Conservation (phyloP, 1,140 invertebrate species). For the Sinella curviseta region DNA sequence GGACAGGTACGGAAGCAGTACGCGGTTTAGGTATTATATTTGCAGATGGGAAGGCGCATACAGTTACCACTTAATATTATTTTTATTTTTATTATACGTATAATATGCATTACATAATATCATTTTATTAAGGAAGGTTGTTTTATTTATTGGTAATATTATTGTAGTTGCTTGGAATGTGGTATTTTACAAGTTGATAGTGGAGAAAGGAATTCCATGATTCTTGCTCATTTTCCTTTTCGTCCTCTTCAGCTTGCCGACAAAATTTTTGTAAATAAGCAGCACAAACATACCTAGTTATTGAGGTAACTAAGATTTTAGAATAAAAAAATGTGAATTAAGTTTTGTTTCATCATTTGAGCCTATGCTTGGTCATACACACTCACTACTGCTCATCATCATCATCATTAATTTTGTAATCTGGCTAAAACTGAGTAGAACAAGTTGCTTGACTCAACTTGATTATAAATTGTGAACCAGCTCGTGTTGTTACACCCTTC, state of each 20-base stretch:
- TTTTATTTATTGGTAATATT: not conserved
- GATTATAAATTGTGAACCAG: not conserved
- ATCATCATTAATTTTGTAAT: no score
- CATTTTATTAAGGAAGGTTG: not conserved
- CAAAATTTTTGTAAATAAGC: no score
- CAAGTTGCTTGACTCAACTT: not conserved
- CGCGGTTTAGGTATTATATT: no score
- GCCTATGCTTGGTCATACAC: not conserved
- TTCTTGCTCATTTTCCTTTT: not conserved
- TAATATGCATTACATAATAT: no score
- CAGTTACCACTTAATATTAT: no score
- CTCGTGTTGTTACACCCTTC: not conserved
- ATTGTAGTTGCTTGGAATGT: not conserved
- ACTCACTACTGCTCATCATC: not conserved
- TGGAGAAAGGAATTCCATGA: not conserved
- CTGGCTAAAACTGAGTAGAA: no score
- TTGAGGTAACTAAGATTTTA: not conserved
- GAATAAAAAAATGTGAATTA: no score
- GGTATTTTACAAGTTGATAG: no score
- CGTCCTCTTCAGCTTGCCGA: not conserved
- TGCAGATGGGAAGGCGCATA: no score
- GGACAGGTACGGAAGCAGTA: not conserved
- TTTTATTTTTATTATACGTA: no score
- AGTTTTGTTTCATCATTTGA: no score
- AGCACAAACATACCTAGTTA: no score